Percentiles rank a stretch among this genome's conserved stretches.
Evolutionary conservation across 2,888 invertebrate species (phyloP).

Genomic region (Leptinotarsa haldemani): DNA sequence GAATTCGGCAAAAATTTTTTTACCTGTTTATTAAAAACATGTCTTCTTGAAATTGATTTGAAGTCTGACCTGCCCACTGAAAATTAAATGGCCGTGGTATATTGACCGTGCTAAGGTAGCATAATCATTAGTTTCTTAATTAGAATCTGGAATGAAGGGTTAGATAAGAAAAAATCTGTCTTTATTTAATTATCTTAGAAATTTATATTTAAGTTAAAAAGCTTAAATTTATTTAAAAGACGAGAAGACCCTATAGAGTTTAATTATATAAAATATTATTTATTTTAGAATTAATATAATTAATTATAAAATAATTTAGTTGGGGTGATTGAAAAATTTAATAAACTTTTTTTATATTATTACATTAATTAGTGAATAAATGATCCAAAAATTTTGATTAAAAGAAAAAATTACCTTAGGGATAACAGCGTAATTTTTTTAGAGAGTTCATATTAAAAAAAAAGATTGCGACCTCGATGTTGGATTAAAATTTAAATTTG

Average conservation of each 20-base stretch:
- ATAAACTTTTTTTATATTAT: no score
- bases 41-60: slow-evolving; percentile 70
- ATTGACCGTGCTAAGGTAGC: slow-evolving; percentile 84
- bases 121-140: slow-evolving; percentile 85
- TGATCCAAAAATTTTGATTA: no score
- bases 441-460: no score
- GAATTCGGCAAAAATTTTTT: slow-evolving; percentile 76
- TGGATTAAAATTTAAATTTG: no score
- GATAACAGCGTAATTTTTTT: no score
- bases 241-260: slow-evolving; percentile 86
- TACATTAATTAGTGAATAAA: no score
- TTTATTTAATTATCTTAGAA: slow-evolving; percentile 69
- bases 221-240: slow-evolving; percentile 75
- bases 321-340: slow-evolving; percentile 76
- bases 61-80: slow-evolving; percentile 82
- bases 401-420: no score
- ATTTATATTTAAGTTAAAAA: slow-evolving; percentile 74
- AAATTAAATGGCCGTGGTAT: slow-evolving; percentile 77
- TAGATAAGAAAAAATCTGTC: slow-evolving; percentile 75
- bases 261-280: slow-evolving; percentile 63
- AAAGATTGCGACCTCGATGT: no score
- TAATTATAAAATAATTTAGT: slow-evolving; percentile 68
- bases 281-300: slow-evolving; percentile 58
- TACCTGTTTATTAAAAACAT: slow-evolving; percentile 84
- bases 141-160: slow-evolving; percentile 83